Conservation (phyloP, 2,113 vertebrate genomes). For the Brachypteracias leptosomus region DNA sequence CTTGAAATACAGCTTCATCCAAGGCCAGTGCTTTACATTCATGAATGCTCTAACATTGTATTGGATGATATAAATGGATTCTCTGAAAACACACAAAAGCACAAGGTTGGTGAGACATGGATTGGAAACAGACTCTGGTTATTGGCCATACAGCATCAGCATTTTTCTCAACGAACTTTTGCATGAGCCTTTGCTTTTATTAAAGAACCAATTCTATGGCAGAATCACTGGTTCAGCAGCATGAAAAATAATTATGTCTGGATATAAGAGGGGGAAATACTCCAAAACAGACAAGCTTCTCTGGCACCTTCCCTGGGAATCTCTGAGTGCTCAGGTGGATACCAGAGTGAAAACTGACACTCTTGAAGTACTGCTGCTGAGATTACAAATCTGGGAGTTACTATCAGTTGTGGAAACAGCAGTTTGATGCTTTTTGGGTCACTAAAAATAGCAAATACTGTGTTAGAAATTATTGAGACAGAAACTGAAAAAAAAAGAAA, state of each 20-base stretch:
- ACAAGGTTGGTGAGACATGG: background rate
- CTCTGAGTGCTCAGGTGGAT: background rate
- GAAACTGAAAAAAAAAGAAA: background rate
- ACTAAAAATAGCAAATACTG: background rate
- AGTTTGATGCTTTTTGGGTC: background rate
- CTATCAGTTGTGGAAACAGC: background rate
- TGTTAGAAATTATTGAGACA: background rate
- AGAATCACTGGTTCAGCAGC: background rate
- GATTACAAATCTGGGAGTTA: background rate
- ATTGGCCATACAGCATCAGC: background rate
- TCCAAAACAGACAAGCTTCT: background rate
- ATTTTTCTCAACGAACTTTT: background rate
- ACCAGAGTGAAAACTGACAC: background rate
- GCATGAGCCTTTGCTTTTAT: background rate
- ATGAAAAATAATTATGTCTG: background rate
- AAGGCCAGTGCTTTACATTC: slow-evolving; percentile 73
- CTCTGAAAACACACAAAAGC: slow-evolving; percentile 61
- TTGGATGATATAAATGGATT: slow-evolving; percentile 86
- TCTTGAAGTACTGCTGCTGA: background rate
- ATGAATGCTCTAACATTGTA: slow-evolving; percentile 81
- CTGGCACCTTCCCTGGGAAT: background rate
- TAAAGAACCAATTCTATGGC: background rate
- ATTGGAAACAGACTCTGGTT: background rate
- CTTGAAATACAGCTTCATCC: slow-evolving; percentile 80
- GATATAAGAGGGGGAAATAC: background rate